Conservation (phyloP, 1,140 invertebrate species). For the Plectrocnemia conspersa region DNA sequence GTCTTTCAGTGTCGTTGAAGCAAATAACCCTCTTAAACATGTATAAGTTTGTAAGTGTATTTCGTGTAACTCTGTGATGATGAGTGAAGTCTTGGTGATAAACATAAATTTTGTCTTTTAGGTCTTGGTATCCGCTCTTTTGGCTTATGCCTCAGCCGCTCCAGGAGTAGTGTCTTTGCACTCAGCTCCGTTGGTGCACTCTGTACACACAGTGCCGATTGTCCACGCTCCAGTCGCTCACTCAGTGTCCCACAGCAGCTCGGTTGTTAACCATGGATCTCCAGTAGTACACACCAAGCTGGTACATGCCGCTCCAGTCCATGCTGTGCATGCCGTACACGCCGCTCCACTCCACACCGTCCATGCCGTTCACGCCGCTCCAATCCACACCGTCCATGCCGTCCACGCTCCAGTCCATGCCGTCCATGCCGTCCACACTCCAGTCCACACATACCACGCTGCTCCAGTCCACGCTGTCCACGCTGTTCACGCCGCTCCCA, state of each 20-base stretch:
- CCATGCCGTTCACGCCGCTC: conserved; percentile 35
- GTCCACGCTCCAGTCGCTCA: conserved; percentile 38
- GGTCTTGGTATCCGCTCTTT: conserved; percentile 35
- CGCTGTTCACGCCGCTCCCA: conserved; percentile 44
- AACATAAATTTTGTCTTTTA: conserved; percentile 10
- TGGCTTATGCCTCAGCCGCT: conserved; percentile 34
- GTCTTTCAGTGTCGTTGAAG: conserved; percentile 6
- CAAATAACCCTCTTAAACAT: conserved; percentile 24
- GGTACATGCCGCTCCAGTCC: conserved; percentile 11
- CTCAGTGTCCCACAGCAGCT: conserved; percentile 38
- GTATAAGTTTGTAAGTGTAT: conserved; percentile 32
- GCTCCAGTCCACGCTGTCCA: conserved; percentile 38
- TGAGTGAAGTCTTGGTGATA: background rate
- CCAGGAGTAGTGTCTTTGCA: conserved; percentile 34
- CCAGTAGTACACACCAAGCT: conserved; percentile 17
- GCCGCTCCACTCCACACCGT: conserved; percentile 30
- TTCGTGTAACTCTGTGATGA: background rate
- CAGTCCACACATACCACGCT: conserved; percentile 44
- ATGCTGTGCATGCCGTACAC: conserved; percentile 44
- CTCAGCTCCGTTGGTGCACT: conserved; percentile 38
- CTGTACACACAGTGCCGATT: conserved; percentile 38
- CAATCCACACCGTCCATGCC: conserved; percentile 45
- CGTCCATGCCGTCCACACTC: conserved; percentile 17
- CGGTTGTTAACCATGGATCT: conserved; percentile 34
- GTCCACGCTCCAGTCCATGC: conserved; percentile 43